A percentile compares a stretch with the other conserved stretches of the same genome.
phyloP scores from a whole-genome alignment of 2,113 vertebrate species.

The Rhipidura dahli region DNA sequence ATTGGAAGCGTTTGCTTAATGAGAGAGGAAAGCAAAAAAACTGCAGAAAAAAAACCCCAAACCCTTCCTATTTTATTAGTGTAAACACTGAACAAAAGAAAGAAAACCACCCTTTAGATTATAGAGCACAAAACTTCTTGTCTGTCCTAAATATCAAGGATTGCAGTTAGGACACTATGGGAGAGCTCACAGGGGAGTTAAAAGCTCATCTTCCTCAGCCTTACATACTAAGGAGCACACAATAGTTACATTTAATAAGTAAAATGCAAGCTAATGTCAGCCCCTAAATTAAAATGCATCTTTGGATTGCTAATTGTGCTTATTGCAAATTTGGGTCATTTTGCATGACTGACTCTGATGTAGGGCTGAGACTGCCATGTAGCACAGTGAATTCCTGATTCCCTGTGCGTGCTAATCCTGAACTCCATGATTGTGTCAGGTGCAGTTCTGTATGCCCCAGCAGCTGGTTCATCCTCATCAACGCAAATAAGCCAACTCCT shows the following conservation, averaged over 20 bases:
- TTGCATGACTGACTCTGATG: conserved; percentile 77
- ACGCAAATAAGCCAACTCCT: conserved; percentile 84
- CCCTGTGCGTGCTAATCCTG: conserved; percentile 68
- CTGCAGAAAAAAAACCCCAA: rapidly evolving
- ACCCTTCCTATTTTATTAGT: not conserved
- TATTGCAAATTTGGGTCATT: conserved; percentile 79
- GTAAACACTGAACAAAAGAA: not conserved
- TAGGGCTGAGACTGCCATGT: conserved; percentile 48
- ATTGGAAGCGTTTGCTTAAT: not conserved
- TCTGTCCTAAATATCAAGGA: not conserved
- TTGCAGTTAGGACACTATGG: not conserved
- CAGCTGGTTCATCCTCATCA: conserved; percentile 81
- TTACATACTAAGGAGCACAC: not conserved
- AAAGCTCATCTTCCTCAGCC: not conserved
- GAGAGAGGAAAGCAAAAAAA: not conserved
- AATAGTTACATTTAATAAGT: conserved; percentile 66
- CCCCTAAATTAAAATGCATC: conserved; percentile 71
- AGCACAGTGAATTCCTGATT: conserved; percentile 62
- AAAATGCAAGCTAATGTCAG: conserved; percentile 59
- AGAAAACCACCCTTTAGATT: not conserved
- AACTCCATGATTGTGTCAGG: conserved; percentile 74
- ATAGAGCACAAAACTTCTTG: not conserved
- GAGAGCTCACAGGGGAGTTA: not conserved
- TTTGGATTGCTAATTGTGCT: conserved; percentile 75
- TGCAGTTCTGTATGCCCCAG: conserved; percentile 74